These are phyloP conservation scores for Cyprinella venusta DNA, from an alignment of 2,797 vertebrate species.

Conservation along the genomic window DNA sequence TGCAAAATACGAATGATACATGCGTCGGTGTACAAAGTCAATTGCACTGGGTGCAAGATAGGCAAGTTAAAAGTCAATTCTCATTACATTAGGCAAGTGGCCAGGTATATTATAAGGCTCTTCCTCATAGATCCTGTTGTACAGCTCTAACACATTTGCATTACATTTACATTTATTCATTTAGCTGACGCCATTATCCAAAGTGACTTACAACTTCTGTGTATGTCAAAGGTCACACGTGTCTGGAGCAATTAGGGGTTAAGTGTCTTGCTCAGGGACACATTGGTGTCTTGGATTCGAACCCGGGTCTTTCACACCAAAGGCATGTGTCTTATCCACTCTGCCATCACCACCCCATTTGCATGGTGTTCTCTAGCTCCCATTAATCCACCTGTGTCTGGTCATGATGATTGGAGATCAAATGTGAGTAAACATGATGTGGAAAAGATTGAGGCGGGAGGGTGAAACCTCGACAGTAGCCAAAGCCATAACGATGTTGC, in stretches of 20 bases:
- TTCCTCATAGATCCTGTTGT: constrained; percentile 5
- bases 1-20: too few species aligned
- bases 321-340: too few species aligned
- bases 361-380: constrained; percentile 61
- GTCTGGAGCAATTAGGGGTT: too few species aligned
- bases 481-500: background rate
- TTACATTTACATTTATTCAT: constrained; percentile 19
- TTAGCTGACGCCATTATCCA: too few species aligned
- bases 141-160: constrained; percentile 57
- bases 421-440: constrained; percentile 57
- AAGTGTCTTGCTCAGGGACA: too few species aligned
- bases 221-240: too few species aligned
- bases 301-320: too few species aligned
- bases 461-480: constrained; percentile 4
- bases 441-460: constrained; percentile 21
- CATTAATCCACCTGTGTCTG: constrained; percentile 61
- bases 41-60: too few species aligned
- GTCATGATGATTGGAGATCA: constrained; percentile 67
- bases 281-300: too few species aligned
- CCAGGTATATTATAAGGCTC: background rate
- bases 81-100: background rate
- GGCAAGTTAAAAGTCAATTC: background rate
- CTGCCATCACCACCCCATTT: constrained; percentile 44
- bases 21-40: too few species aligned
- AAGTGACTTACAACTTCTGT: too few species aligned